Base-by-base conservation (phyloP, 1,140 invertebrate species). In the Drosophila paulistorum region DNA sequence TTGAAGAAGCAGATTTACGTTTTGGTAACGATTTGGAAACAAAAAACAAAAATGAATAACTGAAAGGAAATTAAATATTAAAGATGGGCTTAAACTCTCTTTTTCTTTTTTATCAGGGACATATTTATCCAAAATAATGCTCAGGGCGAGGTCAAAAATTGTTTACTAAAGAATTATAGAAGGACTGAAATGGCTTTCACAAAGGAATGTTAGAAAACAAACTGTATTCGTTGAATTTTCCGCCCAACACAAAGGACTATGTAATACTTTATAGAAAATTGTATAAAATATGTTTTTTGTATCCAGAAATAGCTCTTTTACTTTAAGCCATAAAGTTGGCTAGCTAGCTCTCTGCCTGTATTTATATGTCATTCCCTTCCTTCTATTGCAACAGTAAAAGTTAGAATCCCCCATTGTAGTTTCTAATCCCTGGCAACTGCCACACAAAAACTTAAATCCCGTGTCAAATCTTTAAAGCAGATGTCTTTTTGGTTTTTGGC, bases 381-480 rank as follows among this genome's bases (percentile, higher is more conserved):
- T 23, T 7, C 11, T 6, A 9, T 6, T 3, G 45, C 7, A 48
- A 17, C 7, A 48, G 45, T 48, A 51, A 51, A 51, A 51, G 45
- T 23, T 14, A 23, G 11, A 51, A 51, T 51, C 9, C 45, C 17
- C 45, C 45, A 51, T 51, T 51, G 45, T 70, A 86, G 66, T 68
- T 69, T 55, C 65, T 81, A 86, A 85, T 86, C 82, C 82, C 81
- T 60, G 45, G 26, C 78, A 75, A 77, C 66, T 76, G 76, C 65
- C 68, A 68, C 63, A 65, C 30, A 30, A 30, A 66, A 75, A 82
- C 68, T 72, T 71, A 79, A 82, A 81, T 71, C 66, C 62, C 41
- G 71, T 41, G 65, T 55, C 48, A 82, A 86, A 79, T 86, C 79
- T 86, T 86, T 82, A 86, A 86, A 75, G 60, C 64, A 70, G 59